Percentiles rank a stretch among this genome's conserved stretches.
These are phyloP conservation scores for Brachymystax lenok DNA, from an alignment of 2,797 vertebrate genomes.

Conservation along the genomic window DNA sequence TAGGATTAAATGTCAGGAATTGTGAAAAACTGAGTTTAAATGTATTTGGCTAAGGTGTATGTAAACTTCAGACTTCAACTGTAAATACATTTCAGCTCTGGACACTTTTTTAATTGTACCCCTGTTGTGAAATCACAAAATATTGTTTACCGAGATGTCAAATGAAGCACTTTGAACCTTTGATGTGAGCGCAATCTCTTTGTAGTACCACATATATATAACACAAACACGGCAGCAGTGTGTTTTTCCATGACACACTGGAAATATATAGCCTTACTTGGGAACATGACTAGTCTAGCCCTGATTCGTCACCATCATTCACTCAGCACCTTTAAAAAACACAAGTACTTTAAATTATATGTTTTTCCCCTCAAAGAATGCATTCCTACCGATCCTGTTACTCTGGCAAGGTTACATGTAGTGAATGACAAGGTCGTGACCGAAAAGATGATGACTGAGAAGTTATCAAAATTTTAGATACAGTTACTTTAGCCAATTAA, in stretches of 20 bases:
- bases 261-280: conserved; percentile 14
- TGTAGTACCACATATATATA: conserved; percentile 11
- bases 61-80: too few relatives aligned
- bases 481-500: conserved; percentile 13
- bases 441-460: conserved; percentile 10
- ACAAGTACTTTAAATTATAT: conserved; percentile 20
- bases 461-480: conserved; percentile 6
- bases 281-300: conserved; percentile 8
- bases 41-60: too few relatives aligned
- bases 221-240: conserved; percentile 39
- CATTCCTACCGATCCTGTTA: conserved; percentile 26
- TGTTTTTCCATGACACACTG: conserved; percentile 38
- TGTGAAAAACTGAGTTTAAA: too few relatives aligned
- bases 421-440: conserved; percentile 15
- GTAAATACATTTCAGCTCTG: not conserved
- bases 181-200: conserved; percentile 8
- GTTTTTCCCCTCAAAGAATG: conserved; percentile 24
- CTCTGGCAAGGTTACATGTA: conserved; percentile 19
- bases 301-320: conserved; percentile 36
- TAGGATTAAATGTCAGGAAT: too few relatives aligned
- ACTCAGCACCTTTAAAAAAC: not conserved
- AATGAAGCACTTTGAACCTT: not conserved
- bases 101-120: not conserved
- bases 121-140: conserved; percentile 7
- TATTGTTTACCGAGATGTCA: conserved; percentile 1